Evolutionary conservation across 2,113 vertebrate genomes (phyloP), one percentile per base, ranked within the genome.

Genomic region (Rhizomys pruinosus): DNA sequence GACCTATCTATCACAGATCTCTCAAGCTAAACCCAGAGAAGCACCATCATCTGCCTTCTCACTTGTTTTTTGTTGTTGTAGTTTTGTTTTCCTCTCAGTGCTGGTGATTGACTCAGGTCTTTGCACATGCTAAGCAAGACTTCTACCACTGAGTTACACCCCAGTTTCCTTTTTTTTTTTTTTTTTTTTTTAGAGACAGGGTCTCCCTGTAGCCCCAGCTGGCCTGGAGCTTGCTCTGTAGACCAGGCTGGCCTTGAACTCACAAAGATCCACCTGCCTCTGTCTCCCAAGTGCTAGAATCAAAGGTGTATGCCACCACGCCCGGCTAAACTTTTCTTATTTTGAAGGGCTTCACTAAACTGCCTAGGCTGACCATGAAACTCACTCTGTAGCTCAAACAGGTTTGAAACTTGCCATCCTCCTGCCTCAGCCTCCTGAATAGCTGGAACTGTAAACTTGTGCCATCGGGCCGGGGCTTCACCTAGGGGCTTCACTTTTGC

Each of bases 11-110:
- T 93, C 89, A 93, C 84, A 69, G 71, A 52, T 72, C 52, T 90
- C 78, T 89, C 39, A 52, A 71, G n/a, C 73, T 94, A 94, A 95
- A 91, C 27, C 12, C 76, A n/a, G 72, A 91, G 76, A n/a, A 76
- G 39, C 20, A 77, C 44, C 17, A 25, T 87, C 57, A 78, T 59
- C 57, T 87, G 22, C 59, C 3, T 69, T 68, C 34, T 55, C 92
- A n/a, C n/a, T n/a, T n/a, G n/a, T n/a, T n/a, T n/a, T n/a, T n/a
- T n/a, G 63, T 76, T 15, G 55, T 32, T 89, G 52, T 25, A 52
- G 47, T 4, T 52, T 44, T 87, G 34, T 76, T 4, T 32, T 84
- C 42, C 19, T 76, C 85, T 87, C 89, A n/a, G 59, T 15, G 39
- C 29, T 23, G 19, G 42, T 9, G 59, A 64, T 6, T 29, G 37